Percentiles rank a stretch among this genome's conserved stretches.
These are phyloP conservation scores for Mustela lutreola DNA, from an alignment of 2,113 vertebrate genomes.

Conservation along the genomic window DNA sequence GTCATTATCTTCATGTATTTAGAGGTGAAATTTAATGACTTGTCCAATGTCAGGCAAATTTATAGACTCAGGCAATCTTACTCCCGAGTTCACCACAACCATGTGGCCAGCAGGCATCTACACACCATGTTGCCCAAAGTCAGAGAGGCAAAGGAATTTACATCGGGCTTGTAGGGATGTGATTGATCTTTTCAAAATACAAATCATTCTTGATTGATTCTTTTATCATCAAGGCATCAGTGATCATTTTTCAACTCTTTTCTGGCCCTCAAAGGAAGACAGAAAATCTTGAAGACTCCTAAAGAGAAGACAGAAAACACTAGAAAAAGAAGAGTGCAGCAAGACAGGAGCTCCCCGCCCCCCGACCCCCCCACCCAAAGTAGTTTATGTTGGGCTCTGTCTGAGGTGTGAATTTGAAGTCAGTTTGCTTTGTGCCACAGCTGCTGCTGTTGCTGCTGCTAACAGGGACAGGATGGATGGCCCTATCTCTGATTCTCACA, in stretches of 20 bases:
- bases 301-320: not conserved
- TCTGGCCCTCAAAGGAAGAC: not conserved
- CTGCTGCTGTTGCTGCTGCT: not conserved
- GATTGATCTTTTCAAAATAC: not conserved
- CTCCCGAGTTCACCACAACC: not conserved
- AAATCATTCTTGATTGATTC: not conserved
- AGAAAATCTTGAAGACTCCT: not conserved
- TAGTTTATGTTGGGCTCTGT: not conserved
- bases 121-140: not conserved
- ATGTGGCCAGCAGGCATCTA: not conserved
- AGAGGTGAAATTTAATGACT: not conserved
- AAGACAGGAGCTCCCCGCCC: not conserved
- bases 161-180: accelerated
- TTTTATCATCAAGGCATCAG: not conserved
- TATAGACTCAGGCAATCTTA: not conserved
- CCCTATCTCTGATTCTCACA: not conserved
- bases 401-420: not conserved
- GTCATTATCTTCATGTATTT: not conserved
- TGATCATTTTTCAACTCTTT: not conserved
- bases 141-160: not conserved
- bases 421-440: not conserved
- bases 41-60: not conserved
- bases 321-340: not conserved
- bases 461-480: not conserved
- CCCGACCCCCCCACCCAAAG: not conserved